phyloP scores from a whole-genome alignment of 2,113 vertebrate species.

The Scopus umbretta region DNA sequence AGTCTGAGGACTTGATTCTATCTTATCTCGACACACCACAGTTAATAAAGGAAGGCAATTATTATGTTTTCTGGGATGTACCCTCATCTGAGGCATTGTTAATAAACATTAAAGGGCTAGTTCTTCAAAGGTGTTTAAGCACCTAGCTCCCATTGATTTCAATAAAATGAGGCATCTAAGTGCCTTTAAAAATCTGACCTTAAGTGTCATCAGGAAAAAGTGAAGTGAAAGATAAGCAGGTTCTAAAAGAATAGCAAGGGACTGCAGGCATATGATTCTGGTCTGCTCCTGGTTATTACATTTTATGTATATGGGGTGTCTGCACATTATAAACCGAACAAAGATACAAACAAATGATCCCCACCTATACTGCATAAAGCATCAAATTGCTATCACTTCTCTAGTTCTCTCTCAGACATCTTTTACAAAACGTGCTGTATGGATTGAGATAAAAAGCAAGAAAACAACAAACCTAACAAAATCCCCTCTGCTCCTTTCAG shows the following conservation, averaged over 20 bases:
- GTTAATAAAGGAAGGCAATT: slow-evolving; percentile 57
- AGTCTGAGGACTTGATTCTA: slow-evolving; percentile 58
- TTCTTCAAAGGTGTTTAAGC: slow-evolving; percentile 43
- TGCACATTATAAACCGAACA: background rate
- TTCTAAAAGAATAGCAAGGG: background rate
- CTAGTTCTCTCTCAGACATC: background rate
- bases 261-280: background rate
- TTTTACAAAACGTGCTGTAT: background rate
- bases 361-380: background rate
- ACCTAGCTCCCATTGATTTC: slow-evolving; percentile 45
- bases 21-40: slow-evolving; percentile 53
- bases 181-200: slow-evolving; percentile 57
- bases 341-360: background rate
- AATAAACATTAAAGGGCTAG: slow-evolving; percentile 50
- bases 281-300: background rate
- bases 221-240: slow-evolving; percentile 14
- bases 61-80: slow-evolving; percentile 57
- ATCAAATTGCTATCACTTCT: background rate
- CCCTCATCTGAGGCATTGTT: slow-evolving; percentile 41
- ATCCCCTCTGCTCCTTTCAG: background rate
- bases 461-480: background rate
- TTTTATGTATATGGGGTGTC: background rate
- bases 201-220: slow-evolving; percentile 25
- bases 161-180: slow-evolving; percentile 12
- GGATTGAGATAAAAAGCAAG: background rate